Conservation (phyloP, 2,888 invertebrate species). For the Mechanitis mazaeus region DNA sequence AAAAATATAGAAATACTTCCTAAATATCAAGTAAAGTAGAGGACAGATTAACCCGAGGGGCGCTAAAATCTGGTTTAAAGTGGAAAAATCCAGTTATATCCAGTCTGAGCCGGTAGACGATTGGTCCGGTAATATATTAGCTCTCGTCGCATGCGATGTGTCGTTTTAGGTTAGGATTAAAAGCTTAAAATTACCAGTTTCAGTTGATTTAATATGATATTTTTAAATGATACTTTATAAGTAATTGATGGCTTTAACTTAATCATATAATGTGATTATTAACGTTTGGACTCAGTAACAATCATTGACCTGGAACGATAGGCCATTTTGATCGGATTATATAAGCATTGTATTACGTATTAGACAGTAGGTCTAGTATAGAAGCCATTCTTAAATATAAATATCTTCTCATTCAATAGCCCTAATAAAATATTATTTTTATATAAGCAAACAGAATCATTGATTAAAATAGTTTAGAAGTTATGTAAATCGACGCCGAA, state of each 20-base stretch:
- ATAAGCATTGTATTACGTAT: not conserved
- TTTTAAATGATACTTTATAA: not conserved
- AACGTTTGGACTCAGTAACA: too few species aligned
- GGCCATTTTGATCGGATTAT: too few species aligned
- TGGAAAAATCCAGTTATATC: constrained; percentile 34
- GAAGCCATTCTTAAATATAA: too few species aligned
- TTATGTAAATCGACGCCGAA: too few species aligned
- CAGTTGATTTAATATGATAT: constrained; percentile 1
- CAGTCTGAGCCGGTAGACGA: constrained; percentile 31
- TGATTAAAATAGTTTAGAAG: too few species aligned
- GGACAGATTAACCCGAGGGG: constrained; percentile 25
- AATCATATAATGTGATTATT: too few species aligned
- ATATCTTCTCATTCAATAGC: too few species aligned
- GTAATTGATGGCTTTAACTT: too few species aligned
- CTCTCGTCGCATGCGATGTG: constrained; percentile 18
- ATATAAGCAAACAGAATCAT: too few species aligned
- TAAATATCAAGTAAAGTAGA: constrained; percentile 4
- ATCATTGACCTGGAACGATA: too few species aligned
- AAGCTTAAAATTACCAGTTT: constrained; percentile 7
- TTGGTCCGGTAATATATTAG: constrained; percentile 32
- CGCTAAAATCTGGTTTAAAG: constrained; percentile 35
- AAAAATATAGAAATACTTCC: not conserved
- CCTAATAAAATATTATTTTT: too few species aligned
- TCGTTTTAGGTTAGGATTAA: constrained; percentile 8
- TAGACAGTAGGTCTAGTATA: not conserved